These are phyloP conservation scores for Dermochelys coriacea DNA, from an alignment of 2,797 vertebrate genomes.

Conservation along the genomic window DNA sequence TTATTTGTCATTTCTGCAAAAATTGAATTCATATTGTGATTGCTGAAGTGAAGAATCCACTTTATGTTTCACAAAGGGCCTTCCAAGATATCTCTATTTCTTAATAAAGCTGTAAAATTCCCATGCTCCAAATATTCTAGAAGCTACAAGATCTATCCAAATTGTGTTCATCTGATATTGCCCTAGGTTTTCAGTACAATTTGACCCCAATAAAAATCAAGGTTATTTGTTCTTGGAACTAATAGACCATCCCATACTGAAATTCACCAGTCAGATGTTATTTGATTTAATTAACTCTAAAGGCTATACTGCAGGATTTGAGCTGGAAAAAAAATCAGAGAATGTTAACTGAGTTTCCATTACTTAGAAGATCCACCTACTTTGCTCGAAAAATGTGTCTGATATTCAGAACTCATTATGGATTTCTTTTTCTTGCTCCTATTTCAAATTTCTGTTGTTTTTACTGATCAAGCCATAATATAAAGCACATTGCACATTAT, in stretches of 20 bases:
- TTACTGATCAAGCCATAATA: neutral
- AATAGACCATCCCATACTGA: neutral
- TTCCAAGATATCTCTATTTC: neutral
- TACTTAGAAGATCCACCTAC: neutral
- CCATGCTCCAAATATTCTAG: neutral
- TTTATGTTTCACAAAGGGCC: neutral
- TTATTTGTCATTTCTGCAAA: neutral
- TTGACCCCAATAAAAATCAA: neutral
- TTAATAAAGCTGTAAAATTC: neutral
- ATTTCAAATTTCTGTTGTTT: neutral
- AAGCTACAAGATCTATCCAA: neutral
- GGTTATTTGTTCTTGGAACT: neutral
- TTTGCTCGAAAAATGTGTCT: neutral
- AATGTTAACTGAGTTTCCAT: neutral
- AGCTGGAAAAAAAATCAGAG: neutral
- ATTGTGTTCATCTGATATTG: neutral
- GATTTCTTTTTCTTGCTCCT: neutral
- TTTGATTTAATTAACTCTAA: neutral
- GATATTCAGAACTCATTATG: neutral
- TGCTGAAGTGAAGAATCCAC: neutral
- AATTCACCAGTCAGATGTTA: neutral
- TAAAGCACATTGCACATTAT: neutral
- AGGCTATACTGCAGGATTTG: neutral
- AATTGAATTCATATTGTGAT: neutral
- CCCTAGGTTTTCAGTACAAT: neutral